These are phyloP conservation scores for Leptothorax acervorum DNA, from an alignment of 2,888 invertebrate species.

Conservation along the genomic window DNA sequence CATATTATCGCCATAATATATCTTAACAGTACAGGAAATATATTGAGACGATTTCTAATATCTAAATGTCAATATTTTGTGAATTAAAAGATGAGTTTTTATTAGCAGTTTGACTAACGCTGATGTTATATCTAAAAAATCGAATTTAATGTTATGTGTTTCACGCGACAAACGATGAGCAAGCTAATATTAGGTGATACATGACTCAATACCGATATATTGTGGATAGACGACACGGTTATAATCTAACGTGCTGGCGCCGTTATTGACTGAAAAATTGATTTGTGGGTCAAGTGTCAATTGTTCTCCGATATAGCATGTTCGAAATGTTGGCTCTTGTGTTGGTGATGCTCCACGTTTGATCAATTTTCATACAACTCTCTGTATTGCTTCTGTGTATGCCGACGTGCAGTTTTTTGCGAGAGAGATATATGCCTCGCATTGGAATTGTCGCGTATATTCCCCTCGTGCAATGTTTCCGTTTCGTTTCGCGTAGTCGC, in stretches of 20 bases:
- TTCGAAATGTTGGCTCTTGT: conserved; percentile 36
- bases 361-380: conserved; percentile 46
- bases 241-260: conserved; percentile 19
- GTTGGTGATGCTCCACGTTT: conserved; percentile 26
- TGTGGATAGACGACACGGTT: conserved; percentile 18
- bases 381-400: conserved; percentile 23
- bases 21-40: neutral
- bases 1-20: neutral
- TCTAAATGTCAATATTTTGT: neutral
- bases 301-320: conserved; percentile 34
- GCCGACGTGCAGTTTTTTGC: conserved; percentile 32
- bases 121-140: neutral
- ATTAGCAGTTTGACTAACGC: neutral
- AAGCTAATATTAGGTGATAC: conserved; percentile 8
- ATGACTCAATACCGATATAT: conserved; percentile 6
- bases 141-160: neutral
- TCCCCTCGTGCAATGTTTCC: neutral
- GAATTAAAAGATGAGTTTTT: neutral
- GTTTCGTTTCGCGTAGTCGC: conserved; percentile 4
- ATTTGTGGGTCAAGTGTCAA: conserved; percentile 57
- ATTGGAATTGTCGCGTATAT: conserved; percentile 33
- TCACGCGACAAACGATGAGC: neutral
- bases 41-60: neutral
- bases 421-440: conserved; percentile 17
- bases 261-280: conserved; percentile 50